Base-by-base conservation (phyloP, 2,888 invertebrate genomes). In the Hirudinaria manillensis region DNA sequence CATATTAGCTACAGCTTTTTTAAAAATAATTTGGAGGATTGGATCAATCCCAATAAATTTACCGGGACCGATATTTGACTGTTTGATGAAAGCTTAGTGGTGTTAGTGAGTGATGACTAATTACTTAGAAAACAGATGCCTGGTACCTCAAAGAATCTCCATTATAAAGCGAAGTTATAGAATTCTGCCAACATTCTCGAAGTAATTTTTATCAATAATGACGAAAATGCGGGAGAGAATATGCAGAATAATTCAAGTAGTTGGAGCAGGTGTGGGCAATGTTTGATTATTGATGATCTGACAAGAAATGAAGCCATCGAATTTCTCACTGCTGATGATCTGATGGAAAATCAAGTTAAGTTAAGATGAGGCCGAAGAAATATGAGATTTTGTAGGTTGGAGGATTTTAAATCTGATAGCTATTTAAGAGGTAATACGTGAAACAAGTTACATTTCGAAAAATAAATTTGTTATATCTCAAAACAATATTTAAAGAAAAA, bases 101-200 rank as follows among this genome's bases (percentile, higher is more conserved):
- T 80, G 16, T 53, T 80, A 3, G 75, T 80, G n/a, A 78, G 80
- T 29, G 80, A 80, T 71, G 78, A 65, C 77, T 3, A 72, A 77
- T 53, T 10, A 27, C 19, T 67, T 80, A 10, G 29, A 70, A 19
- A 65, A 36, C 38, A 76, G 24, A 65, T 75, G 53, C 78, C 77
- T 21, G 75, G 70, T 29, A 76, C 79, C 3, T n/a, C 79, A 29
- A 36, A 75, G 51, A 65, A 36, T 34, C 53, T 78, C 21, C 78
- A 80, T 72, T 77, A 76, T n/a, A 80, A 80, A 70, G 80, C 80
- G 21, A 80, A 79, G 55, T 68, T 80, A n/a, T 80, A 79, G 80
- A 78, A 79, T 7, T 79, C 80, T 72, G 71, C 78, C 55, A 79
- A 80, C 70, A 77, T 79, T 6, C 78, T 71, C 45, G 80, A 80